A percentile compares a stretch with the other conserved stretches of the same genome.
phyloP scores from a whole-genome alignment of 2,797 vertebrate species.

The Pyrocephalus nanus region DNA sequence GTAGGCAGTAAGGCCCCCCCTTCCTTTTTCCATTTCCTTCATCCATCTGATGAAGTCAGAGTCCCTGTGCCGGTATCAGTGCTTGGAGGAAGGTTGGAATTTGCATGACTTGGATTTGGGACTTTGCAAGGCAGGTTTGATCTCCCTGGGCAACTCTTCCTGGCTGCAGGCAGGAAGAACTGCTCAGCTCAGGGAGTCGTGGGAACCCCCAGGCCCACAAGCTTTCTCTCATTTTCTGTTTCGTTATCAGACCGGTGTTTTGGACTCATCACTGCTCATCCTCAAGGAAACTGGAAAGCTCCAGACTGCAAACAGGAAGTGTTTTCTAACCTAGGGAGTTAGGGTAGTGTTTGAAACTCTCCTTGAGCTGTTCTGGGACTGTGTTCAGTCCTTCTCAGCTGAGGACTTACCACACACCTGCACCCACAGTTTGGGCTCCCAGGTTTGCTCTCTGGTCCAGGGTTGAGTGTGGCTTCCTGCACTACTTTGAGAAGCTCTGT shows the following conservation, averaged over 20 bases:
- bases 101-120: conserved; percentile 45
- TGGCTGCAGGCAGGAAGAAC: conserved; percentile 26
- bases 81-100: conserved; percentile 52
- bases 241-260: neutral
- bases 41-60: conserved; percentile 57
- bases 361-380: neutral
- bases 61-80: conserved; percentile 15
- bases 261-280: neutral
- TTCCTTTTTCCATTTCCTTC: conserved; percentile 28
- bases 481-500: neutral
- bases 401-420: neutral
- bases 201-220: conserved; percentile 2
- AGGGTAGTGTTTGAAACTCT: neutral
- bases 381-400: neutral
- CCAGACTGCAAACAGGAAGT: neutral
- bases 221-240: neutral
- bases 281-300: neutral
- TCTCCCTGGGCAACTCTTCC: conserved; percentile 5
- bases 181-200: neutral
- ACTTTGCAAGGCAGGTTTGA: conserved; percentile 55
- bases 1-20: conserved; percentile 46
- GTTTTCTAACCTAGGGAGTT: neutral
- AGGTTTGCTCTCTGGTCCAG: neutral
- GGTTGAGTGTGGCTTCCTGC: neutral
- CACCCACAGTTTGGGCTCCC: neutral